Evolutionary conservation across 2,113 vertebrate species (phyloP), one percentile per base, ranked within the genome.

Genomic region (Mixornis gularis): DNA sequence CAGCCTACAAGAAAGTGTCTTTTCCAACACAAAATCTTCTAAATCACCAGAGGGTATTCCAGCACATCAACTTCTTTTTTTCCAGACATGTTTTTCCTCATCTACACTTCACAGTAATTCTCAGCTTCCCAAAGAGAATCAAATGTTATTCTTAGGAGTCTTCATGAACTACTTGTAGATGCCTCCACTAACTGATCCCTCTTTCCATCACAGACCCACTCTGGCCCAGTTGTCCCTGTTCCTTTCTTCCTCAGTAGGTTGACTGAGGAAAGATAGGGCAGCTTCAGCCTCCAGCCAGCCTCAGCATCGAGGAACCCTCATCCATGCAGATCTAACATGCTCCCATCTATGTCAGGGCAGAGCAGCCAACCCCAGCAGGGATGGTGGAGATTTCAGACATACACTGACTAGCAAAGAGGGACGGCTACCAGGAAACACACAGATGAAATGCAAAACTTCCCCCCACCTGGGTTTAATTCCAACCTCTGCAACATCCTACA

Each of bases 51-150:
- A 59, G 11, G 26, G 13, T 68, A 91, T 65, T 79, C 34, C 63
- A 89, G 40, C 41, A 68, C 87, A 86, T 59, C 13, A 26, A 62
- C 25, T 18, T 34, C 2, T 13, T 59, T 64, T 73, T 72, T 36
- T 40, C 8, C 32, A 34, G 20, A 63, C 12, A 9, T 24, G 8
- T 26, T 85, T 82, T 90, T 74, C 40, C 22, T 80, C 43, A 52
- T 49, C 27, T 64, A 48, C 3, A 36, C 16, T 38, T 89, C 86
- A 64, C 49, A 62, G 66, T 41, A 68, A 71, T 18, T 12, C 3
- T 25, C 55, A 56, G 52, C 14, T 83, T 91, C 82, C 38, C 72
- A 70, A 94, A 93, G 27, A n/a, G 43, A 77, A 87, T 24, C 24
- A 65, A 40, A 38, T 0, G 0, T 32, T 68, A 53, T n/a, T 69